phyloP scores from a whole-genome alignment of 1,140 invertebrate genomes.

The Drosophila pruinosa region DNA sequence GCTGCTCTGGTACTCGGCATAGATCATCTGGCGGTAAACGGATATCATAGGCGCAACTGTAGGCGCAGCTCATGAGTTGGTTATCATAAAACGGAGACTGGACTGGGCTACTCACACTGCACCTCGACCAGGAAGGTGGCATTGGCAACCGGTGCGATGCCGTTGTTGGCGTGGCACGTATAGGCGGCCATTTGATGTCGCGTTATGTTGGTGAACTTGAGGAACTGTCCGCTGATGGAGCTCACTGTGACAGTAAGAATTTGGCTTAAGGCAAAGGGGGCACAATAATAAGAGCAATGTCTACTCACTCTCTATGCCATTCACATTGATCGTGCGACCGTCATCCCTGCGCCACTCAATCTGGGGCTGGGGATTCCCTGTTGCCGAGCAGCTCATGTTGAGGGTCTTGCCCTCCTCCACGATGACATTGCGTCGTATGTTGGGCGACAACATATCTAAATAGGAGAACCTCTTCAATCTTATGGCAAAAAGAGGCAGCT shows the following conservation, averaged over 20 bases:
- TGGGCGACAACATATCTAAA: slow-evolving; percentile 52
- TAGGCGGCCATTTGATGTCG: slow-evolving; percentile 94
- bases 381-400: slow-evolving; percentile 89
- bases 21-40: slow-evolving; percentile 89
- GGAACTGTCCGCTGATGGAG: slow-evolving; percentile 87
- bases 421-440: slow-evolving; percentile 83
- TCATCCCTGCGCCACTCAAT: slow-evolving; percentile 91
- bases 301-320: slow-evolving; percentile 82
- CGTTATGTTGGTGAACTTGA: slow-evolving; percentile 92
- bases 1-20: slow-evolving; percentile 87
- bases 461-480: background rate
- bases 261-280: no score
- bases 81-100: no score
- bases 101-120: slow-evolving; percentile 92
- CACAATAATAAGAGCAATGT: background rate
- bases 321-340: slow-evolving; percentile 85
- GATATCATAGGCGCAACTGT: slow-evolving; percentile 92
- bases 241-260: slow-evolving; percentile 83
- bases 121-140: slow-evolving; percentile 93
- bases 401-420: slow-evolving; percentile 90
- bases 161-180: slow-evolving; percentile 93
- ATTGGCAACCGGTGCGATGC: slow-evolving; percentile 91
- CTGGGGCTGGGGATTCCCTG: slow-evolving; percentile 88
- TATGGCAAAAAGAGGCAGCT: background rate
- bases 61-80: background rate